Percentiles rank a stretch among this genome's conserved stretches.
phyloP scores from a whole-genome alignment of 2,888 invertebrate genomes.

The Falcaria lacertinaria region DNA sequence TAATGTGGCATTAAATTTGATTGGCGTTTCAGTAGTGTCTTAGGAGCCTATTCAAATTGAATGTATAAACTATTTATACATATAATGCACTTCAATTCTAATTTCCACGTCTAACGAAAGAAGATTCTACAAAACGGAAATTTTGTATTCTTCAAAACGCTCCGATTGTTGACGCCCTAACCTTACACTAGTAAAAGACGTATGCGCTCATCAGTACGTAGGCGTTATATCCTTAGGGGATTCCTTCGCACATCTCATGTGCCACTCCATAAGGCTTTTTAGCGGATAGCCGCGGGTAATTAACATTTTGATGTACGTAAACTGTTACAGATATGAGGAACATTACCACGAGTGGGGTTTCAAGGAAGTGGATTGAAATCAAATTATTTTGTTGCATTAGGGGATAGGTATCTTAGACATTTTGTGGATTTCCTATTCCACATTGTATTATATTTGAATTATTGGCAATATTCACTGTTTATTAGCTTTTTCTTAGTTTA shows the following conservation, averaged over 20 bases:
- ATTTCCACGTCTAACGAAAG: neutral
- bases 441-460: too few species aligned
- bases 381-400: neutral
- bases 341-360: conserved; percentile 13
- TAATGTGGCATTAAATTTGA: too few species aligned
- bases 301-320: conserved; percentile 18
- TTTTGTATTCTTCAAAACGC: too few species aligned
- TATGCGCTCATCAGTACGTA: conserved; percentile 63
- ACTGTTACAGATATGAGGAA: conserved; percentile 3
- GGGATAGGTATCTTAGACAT: too few species aligned
- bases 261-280: conserved; percentile 28
- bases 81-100: too few species aligned
- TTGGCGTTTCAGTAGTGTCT: too few species aligned
- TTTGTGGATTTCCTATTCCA: too few species aligned
- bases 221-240: conserved; percentile 54
- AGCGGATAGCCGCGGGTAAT: conserved; percentile 43
- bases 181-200: conserved; percentile 54
- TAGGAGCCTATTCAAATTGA: too few species aligned
- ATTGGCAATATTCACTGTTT: too few species aligned
- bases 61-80: too few species aligned
- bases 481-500: too few species aligned
- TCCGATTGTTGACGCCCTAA: conserved; percentile 22
- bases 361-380: neutral
- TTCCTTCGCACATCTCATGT: conserved; percentile 31
- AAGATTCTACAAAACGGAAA: neutral